These are phyloP conservation scores for Sylvilagus bachmani DNA, from an alignment of 2,113 vertebrate genomes.

Conservation along the genomic window DNA sequence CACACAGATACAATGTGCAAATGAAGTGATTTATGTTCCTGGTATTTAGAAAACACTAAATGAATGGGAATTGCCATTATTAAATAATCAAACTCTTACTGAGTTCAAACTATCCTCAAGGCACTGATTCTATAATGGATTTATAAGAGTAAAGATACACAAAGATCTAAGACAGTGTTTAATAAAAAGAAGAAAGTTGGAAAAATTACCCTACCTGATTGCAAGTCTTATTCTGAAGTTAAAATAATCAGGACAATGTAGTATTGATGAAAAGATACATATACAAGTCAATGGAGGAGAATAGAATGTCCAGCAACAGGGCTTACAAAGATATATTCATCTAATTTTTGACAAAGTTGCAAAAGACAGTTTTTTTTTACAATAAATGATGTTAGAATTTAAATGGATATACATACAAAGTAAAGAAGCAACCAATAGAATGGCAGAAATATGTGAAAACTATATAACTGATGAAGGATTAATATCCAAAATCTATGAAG, in stretches of 20 bases:
- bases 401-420: no score
- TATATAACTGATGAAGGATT: no score
- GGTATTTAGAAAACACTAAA: not conserved
- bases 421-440: no score
- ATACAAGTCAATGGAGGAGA: not conserved
- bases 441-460: no score
- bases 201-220: not conserved
- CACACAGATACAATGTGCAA: not conserved
- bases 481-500: no score
- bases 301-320: not conserved
- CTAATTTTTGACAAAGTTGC: not conserved
- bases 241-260: not conserved
- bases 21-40: not conserved
- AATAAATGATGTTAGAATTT: not conserved
- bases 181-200: not conserved
- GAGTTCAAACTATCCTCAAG: not conserved
- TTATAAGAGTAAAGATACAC: not conserved
- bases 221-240: not conserved
- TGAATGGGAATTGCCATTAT: not conserved
- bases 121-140: not conserved
- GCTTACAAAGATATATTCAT: not conserved
- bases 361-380: not conserved
- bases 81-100: not conserved
- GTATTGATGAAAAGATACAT: not conserved
- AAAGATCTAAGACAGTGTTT: not conserved